Evolutionary conservation across 2,113 vertebrate species (phyloP), one percentile per base, ranked within the genome.

Genomic region (Cisticola juncidis): DNA sequence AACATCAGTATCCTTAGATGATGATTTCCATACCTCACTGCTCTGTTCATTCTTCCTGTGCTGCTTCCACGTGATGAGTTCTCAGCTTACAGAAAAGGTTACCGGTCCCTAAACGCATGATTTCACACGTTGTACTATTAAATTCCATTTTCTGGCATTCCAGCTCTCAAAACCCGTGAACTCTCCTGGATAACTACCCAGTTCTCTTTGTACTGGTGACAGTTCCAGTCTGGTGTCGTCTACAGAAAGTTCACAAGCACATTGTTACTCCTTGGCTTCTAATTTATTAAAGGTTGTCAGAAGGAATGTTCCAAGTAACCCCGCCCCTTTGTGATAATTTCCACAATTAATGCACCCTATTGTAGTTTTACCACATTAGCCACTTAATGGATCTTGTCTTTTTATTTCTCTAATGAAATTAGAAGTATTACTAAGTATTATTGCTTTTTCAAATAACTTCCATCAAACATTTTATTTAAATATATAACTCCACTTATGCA

Each of bases 11-110:
- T 81, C 79, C 42, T 70, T 44, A 19, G 21, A 40, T 1, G 25
- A 65, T 42, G 38, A 58, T 90, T 92, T 90, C 71, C 21, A 3
- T 87, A 81, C n/a, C n/a, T 94, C 68, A 9, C n/a, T 78, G 50
- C 64, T 81, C 56, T 73, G 29, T 54, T 62, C 47, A 5, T 83
- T 83, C 26, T 33, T 83, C 50, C 58, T 60, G 1, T 51, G 31
- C 29, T 81, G 51, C 51, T 77, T 94, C 68, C 60, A 64, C 2
- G 4, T 84, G 88, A 83, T 86, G 69, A 64, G 33, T 56, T 88
- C 80, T 95, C 82, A 68, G 76, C 60, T 92, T 95, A 60, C 82
- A 92, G 82, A 21, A 70, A 73, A 90, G 76, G 68, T 69, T 90
- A 20, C 62, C 0, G 6, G 71, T 86, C 64, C 45, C 54, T 83